A percentile compares a stretch with the other conserved stretches of the same genome.
phyloP scores from a whole-genome alignment of 1,140 invertebrate genomes.

The fruit fly (Drosophila melanogaster) region DNA sequence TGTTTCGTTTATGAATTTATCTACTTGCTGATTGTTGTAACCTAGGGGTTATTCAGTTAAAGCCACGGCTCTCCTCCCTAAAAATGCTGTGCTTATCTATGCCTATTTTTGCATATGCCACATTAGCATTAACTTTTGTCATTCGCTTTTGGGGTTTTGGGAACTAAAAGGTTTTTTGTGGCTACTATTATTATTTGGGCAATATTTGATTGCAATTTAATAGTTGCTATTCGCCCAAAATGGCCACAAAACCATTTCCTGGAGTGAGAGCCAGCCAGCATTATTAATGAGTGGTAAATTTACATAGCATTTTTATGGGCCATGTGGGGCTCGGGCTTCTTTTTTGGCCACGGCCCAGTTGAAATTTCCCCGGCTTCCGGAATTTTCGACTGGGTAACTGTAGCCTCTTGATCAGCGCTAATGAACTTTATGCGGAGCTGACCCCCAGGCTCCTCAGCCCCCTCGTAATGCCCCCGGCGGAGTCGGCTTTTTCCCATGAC shows the following conservation, averaged over 20 bases:
- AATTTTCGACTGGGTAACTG: constrained; percentile 1
- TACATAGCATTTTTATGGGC: constrained; percentile 50
- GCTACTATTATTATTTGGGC: constrained; percentile 58
- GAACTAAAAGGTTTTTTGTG: constrained; percentile 73
- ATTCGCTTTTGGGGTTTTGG: constrained; percentile 49
- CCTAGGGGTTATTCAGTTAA: too few relatives aligned
- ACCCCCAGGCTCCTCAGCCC: not conserved
- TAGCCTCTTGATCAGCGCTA: constrained; percentile 67
- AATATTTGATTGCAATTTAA: constrained; percentile 70
- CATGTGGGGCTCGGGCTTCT: constrained; percentile 33
- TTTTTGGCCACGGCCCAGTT: constrained; percentile 29
- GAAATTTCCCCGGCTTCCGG: constrained; percentile 36
- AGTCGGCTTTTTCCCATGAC: constrained; percentile 22
- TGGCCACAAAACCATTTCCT: constrained; percentile 50
- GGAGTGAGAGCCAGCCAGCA: constrained; percentile 8
- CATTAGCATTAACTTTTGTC: constrained; percentile 67
- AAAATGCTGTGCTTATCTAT: constrained; percentile 1
- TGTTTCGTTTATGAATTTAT: too few relatives aligned
- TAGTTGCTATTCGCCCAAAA: constrained; percentile 26
- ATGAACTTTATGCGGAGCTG: constrained; percentile 66
- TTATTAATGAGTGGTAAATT: constrained; percentile 66
- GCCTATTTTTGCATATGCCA: constrained; percentile 22
- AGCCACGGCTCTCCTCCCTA: constrained; percentile 21
- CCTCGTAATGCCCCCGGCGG: not conserved
- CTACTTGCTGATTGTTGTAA: too few relatives aligned